Conservation (phyloP, 2,113 vertebrate genomes). For the Aptenodytes patagonicus region DNA sequence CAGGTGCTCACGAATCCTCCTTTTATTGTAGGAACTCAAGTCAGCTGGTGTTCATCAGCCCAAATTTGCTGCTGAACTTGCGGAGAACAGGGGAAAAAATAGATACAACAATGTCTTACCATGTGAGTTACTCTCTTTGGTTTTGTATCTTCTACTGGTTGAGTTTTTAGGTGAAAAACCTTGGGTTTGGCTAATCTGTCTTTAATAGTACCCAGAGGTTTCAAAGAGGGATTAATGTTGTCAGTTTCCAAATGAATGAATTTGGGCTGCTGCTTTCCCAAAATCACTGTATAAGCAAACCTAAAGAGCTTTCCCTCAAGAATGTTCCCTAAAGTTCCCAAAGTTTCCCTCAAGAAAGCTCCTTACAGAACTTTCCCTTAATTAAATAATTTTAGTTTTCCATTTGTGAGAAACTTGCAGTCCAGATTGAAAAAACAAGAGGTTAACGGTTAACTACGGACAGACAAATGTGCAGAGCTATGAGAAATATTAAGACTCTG, state of each 20-base stretch:
- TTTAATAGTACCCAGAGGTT: not conserved
- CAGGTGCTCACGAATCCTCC: not conserved
- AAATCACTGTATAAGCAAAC: not conserved
- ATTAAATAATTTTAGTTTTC: not conserved
- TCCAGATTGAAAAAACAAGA: not conserved
- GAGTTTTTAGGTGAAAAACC: not conserved
- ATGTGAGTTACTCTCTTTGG: slow-evolving; percentile 79
- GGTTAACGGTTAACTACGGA: not conserved
- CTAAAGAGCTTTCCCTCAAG: not conserved
- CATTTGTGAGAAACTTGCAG: not conserved
- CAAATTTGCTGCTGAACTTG: slow-evolving; percentile 77
- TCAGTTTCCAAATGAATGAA: not conserved
- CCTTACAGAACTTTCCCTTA: not conserved
- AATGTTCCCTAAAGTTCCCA: not conserved
- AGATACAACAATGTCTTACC: slow-evolving; percentile 96
- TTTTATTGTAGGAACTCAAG: slow-evolving; percentile 83
- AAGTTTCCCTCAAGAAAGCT: not conserved
- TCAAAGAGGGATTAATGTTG: not conserved
- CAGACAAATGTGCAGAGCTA: not conserved
- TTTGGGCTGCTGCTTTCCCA: not conserved
- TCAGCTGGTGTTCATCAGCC: slow-evolving; percentile 82
- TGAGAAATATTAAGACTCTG: not conserved
- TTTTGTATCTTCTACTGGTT: not conserved
- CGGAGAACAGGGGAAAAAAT: slow-evolving; percentile 94
- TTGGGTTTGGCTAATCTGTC: not conserved